phyloP scores from a whole-genome alignment of 2,888 invertebrate genomes.

The Pseudococcus longispinus region DNA sequence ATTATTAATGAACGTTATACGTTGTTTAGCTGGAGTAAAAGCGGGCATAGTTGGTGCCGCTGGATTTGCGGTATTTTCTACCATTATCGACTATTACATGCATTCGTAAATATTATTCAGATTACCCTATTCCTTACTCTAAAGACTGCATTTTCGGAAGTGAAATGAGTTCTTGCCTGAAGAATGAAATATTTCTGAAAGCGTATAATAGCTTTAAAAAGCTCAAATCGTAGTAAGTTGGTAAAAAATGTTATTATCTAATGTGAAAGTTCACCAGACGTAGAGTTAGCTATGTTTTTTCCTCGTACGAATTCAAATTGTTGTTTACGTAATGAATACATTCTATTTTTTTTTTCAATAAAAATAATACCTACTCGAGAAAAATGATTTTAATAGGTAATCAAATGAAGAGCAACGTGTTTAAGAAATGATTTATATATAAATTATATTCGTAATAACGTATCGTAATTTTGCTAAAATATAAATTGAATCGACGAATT shows the following conservation, averaged over 20 bases:
- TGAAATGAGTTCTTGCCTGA: background rate
- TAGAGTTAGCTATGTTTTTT: background rate
- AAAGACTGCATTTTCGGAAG: background rate
- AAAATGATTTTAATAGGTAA: background rate
- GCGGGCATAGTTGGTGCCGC: constrained; percentile 93
- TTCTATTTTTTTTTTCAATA: background rate
- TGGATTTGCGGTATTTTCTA: constrained; percentile 97
- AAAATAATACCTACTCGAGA: background rate
- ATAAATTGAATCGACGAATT: background rate
- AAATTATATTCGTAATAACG: background rate
- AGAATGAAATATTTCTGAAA: background rate
- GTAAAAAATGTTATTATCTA: background rate
- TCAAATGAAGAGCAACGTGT: background rate
- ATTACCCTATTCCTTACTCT: background rate
- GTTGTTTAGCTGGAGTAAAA: constrained; percentile 65
- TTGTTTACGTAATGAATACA: background rate
- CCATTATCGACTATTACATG: constrained; percentile 96
- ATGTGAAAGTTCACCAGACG: background rate
- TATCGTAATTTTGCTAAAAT: background rate
- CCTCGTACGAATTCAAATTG: background rate
- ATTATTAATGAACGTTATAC: background rate
- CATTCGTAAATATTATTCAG: constrained; percentile 60
- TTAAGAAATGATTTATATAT: background rate
- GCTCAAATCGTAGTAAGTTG: background rate
- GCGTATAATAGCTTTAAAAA: background rate